phyloP scores from a whole-genome alignment of 2,888 invertebrate genomes.

The Boloria selene region DNA sequence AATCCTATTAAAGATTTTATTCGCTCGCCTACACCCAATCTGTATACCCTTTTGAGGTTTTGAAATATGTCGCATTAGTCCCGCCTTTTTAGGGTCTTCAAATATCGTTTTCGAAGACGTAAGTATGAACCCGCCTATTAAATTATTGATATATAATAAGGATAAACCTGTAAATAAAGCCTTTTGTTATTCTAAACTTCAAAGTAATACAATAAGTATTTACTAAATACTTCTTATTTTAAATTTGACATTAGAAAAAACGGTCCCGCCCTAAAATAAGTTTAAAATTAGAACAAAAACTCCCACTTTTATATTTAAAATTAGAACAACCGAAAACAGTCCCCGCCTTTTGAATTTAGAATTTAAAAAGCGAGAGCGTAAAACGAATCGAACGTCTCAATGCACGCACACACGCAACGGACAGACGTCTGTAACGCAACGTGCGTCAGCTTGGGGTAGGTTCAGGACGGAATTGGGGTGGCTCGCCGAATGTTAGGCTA shows the following conservation, averaged over 20 bases:
- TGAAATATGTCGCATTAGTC: slow-evolving; percentile 9
- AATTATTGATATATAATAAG: neutral
- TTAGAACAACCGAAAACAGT: slow-evolving; percentile 20
- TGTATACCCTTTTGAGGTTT: slow-evolving; percentile 16
- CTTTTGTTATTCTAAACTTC: too few relatives aligned
- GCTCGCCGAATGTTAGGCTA: slow-evolving; percentile 74
- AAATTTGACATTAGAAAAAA: slow-evolving; percentile 19
- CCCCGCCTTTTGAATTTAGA: slow-evolving; percentile 42
- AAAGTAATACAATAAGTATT: neutral
- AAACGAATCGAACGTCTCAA: slow-evolving; percentile 51
- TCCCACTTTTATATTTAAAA: slow-evolving; percentile 11
- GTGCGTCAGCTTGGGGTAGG: slow-evolving; percentile 69
- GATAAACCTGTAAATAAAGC: too few relatives aligned
- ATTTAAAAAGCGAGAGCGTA: slow-evolving; percentile 38
- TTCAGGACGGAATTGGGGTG: slow-evolving; percentile 75
- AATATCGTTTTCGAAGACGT: slow-evolving; percentile 10
- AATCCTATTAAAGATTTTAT: slow-evolving; percentile 30
- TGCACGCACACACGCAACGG: slow-evolving; percentile 42
- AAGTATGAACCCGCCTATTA: slow-evolving; percentile 7
- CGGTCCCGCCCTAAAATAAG: slow-evolving; percentile 9
- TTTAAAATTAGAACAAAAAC: slow-evolving; percentile 18
- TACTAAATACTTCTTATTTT: neutral
- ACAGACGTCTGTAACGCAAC: slow-evolving; percentile 37
- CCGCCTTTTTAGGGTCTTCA: slow-evolving; percentile 25
- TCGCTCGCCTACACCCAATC: slow-evolving; percentile 13